Base-by-base conservation (phyloP, 2,888 invertebrate species). In the Spicauda simplicius region DNA sequence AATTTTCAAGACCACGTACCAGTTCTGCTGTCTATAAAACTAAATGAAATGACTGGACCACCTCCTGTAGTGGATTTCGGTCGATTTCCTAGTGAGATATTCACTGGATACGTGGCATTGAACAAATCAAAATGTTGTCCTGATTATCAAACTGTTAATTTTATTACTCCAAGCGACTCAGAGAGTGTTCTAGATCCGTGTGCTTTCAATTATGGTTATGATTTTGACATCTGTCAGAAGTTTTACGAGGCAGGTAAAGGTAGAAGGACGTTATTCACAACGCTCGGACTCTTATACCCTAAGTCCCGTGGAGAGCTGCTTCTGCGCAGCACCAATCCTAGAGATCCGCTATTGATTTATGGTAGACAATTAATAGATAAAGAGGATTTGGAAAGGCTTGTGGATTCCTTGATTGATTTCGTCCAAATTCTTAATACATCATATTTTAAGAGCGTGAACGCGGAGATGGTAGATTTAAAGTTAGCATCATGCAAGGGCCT, bases 401-500 rank as follows among this genome's bases (percentile, higher is more conserved):
- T 78, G 0, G 71, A 74, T 2, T 81, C 78, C 14, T 45, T 80
- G 1, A 54, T 69, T 54, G 77, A 86, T 68, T 80, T 76, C 50
- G 57, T 77, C 4, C 69, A 75, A 16, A 71, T 86, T 0, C 65
- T 78, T 0, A 68, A 83, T 2, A 77, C 82, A 0, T 68, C 76
- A 12, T 76, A 76, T n/a, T 84, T 84, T 30, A 76, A 71, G 56
- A 73, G 55, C 4, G 68, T 79, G 2, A 73, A 71, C 12, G 80
- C 78, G 1, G 70, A 76, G 2, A 60, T 79, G 1, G 75, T 77
- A 8, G 78, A 80, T 60, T 58, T 75, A 0, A 94, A 95, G 74
- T 82, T 96, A 48, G 14, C 16, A 85, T 95, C 16, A 58, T 48
- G 41, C 73, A 72, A 54, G 18, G 54, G 50, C 6, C 50, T 60